Base-by-base conservation (phyloP, 2,797 vertebrate species). In the Lacerta viridis region DNA sequence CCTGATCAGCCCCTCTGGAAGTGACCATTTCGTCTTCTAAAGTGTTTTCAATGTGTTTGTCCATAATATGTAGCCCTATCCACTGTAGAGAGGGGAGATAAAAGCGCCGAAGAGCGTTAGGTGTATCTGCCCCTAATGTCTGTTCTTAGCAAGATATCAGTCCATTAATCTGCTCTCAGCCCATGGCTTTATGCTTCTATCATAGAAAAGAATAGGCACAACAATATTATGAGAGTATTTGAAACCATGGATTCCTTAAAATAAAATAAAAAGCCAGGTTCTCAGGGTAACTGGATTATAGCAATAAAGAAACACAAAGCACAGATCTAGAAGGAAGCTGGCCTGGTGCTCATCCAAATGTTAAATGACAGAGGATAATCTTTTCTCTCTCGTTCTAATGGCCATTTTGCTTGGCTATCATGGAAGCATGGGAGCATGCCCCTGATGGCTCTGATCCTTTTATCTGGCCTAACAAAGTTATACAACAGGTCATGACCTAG, bases 261-360 rank as follows among this genome's bases (percentile, higher is more conserved):
- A 55, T 15, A 55, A 61, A 93, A 33, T 1, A 93, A 92, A 89
- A 64, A 93, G 55, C 79, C 92, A 86, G 83, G 93, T 92, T 87
- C 69, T 90, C 74, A 86, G 29, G 74, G 87, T 85, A 94, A 94
- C 89, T 85, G 87, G 82, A 93, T 91, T 87, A 92, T 83, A 88
- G 91, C 86, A 72, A 84, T 85, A 74, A 43, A 36, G 75, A 84
- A 85, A 90, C 61, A 86, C 17, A 71, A 74, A 68, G 41, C 50
- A 43, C 17, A 83, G 4, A 0, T 88, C 90, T 89, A 88, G 91
- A 79, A 77, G 88, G 87, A 93, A 93, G 27, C 89, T 93, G 89
- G 88, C 72, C 4, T 81, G 80, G 72, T 9, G 69, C 75, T 80
- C 79, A 89, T 0, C 18, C 87, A 83, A 92, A 86, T 92, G 92